Percentiles rank a stretch among this genome's conserved stretches.
Conservation (phyloP, 2,888 invertebrate genomes). For the Formica aserva region DNA sequence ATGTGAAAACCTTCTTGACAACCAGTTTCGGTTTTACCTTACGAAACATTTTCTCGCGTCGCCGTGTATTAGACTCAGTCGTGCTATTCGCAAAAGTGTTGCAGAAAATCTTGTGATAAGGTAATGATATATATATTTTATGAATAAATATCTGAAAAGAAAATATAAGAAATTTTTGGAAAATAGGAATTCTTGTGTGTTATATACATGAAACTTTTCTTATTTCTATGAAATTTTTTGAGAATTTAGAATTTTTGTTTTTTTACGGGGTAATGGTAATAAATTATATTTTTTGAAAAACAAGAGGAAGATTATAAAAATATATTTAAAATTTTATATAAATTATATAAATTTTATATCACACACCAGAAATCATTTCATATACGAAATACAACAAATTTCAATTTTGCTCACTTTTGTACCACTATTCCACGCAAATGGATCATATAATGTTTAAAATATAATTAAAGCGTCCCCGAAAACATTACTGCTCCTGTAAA, state of each 20-base stretch:
- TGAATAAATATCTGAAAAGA: not conserved
- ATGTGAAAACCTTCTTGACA: constrained; percentile 1
- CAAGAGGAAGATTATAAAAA: not conserved
- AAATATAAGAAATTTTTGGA: not conserved
- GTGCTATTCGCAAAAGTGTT: not conserved
- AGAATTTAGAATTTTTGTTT: not conserved
- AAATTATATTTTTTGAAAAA: constrained; percentile 7
- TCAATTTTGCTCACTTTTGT: constrained; percentile 14
- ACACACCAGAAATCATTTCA: not conserved
- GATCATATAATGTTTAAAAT: constrained; percentile 6
- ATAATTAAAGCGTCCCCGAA: constrained; percentile 2
- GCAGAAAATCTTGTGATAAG: not conserved
- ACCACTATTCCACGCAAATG: not conserved
- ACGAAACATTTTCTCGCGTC: not conserved
- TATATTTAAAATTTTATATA: constrained; percentile 9
- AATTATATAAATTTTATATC: not conserved
- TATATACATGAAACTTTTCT: not conserved
- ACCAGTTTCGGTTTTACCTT: constrained; percentile 12
- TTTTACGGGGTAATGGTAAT: not conserved
- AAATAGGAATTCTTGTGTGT: not conserved
- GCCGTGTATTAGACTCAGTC: not conserved
- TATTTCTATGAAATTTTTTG: not conserved
- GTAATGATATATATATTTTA: not conserved
- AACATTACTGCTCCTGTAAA: not conserved
- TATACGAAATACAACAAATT: not conserved